Percentiles rank a stretch among this genome's conserved stretches.
Evolutionary conservation across 1,140 invertebrate species (phyloP).

Genomic region (Bombyx mori): DNA sequence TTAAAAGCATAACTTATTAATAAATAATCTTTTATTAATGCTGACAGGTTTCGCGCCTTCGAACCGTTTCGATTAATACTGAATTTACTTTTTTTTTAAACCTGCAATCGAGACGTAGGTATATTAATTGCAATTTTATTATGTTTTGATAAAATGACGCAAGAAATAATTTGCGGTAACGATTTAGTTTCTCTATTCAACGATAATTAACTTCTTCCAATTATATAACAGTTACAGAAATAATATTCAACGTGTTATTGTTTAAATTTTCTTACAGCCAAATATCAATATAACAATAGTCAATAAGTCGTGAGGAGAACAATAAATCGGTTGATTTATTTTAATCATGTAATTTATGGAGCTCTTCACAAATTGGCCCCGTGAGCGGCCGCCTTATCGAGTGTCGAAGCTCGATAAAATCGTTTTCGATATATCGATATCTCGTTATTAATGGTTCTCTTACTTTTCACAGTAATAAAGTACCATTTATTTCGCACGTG

Average conservation of each 20-base stretch:
- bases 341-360: slow-evolving; percentile 65
- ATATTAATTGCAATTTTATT: background rate
- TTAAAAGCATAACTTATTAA: slow-evolving; percentile 69
- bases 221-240: too few species aligned
- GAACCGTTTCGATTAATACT: slow-evolving; percentile 1
- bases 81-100: background rate
- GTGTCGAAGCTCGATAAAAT: slow-evolving; percentile 52
- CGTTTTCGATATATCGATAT: slow-evolving; percentile 50
- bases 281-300: slow-evolving; percentile 40
- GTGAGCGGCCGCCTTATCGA: slow-evolving; percentile 48
- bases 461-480: too few species aligned
- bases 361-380: slow-evolving; percentile 54
- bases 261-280: too few species aligned
- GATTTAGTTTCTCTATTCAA: too few species aligned
- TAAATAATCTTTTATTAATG: slow-evolving; percentile 54
- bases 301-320: slow-evolving; percentile 57
- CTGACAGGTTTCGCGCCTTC: slow-evolving; percentile 56
- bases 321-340: slow-evolving; percentile 65
- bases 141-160: background rate
- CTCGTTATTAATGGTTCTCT: slow-evolving; percentile 33
- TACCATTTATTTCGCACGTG: too few species aligned
- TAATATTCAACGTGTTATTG: too few species aligned
- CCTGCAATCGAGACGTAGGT: background rate
- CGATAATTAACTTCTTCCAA: too few species aligned
- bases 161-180: too few species aligned